Base-by-base conservation (phyloP, 2,113 vertebrate genomes). In the Seriola aureovittata region DNA sequence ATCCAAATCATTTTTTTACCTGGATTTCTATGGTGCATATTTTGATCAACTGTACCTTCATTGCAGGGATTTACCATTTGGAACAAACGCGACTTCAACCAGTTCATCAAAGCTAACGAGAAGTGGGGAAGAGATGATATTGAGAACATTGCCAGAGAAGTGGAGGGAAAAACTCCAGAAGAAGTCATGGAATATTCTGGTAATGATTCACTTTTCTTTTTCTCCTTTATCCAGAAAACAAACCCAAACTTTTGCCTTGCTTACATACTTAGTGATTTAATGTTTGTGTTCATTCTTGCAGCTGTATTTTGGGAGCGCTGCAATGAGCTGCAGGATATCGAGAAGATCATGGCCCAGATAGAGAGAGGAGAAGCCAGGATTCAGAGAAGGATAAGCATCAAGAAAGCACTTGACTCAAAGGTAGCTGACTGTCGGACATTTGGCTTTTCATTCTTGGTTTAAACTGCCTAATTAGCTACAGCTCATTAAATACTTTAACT, bases 271-370 rank as follows among this genome's bases (percentile, higher is more conserved):
- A 40, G 4, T 79, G 9, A 74, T 34, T 55, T 57, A 0, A 2
- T 72, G 4, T 55, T 65, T 48, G 3, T 81, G 9, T 68, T n/a
- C 71, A 2, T 77, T 65, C n/a, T 66, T 71, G 17, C 75, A 99
- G 98, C 98, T 90, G 98, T 99, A 4, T 99, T 99, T 91, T 99
- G 98, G 98, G 98, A 99, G 93, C 95, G 98, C 73, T 99, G 98
- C 89, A 99, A 99, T 65, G 98, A 99, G 78, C 96, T 99, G 16
- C 98, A 99, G 88, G 98, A 99, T 73, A 99, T 99, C 75, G 98
- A 99, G 90, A 99, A 99, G 94, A 99, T 99, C 84, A 99, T 99
- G 98, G 98, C 98, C 78, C 98, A 99, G 94, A 99, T 99, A 69
- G 98, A 99, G 93, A 96, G 98, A 89, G 98, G 98, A 91, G 98